Evolutionary conservation across 2,888 invertebrate genomes (phyloP).

Genomic region (Apocheima hispidaria): DNA sequence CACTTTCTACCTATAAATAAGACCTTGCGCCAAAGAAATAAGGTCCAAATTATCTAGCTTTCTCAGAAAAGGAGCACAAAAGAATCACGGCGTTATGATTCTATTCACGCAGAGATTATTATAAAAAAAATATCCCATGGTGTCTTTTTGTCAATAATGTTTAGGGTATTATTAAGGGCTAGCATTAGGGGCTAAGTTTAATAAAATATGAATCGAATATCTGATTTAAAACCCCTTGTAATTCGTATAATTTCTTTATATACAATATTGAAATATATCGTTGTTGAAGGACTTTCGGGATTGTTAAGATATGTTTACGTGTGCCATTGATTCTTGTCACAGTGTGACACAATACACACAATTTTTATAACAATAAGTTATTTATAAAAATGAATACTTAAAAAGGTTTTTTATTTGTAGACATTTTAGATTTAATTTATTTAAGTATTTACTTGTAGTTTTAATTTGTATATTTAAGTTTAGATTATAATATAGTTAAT

Average conservation of each 20-base stretch:
- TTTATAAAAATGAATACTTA: too few species aligned
- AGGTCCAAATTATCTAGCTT: slow-evolving; percentile 18
- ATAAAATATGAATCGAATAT: slow-evolving; percentile 65
- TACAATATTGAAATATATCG: slow-evolving; percentile 9
- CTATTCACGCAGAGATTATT: slow-evolving; percentile 49
- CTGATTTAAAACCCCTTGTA: slow-evolving; percentile 32
- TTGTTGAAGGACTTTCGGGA: slow-evolving; percentile 3
- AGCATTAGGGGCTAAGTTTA: slow-evolving; percentile 53
- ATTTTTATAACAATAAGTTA: too few species aligned
- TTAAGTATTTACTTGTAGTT: too few species aligned
- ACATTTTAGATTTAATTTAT: too few species aligned
- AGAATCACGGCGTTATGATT: slow-evolving; percentile 47
- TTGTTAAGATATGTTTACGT: slow-evolving; percentile 9
- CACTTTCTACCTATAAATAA: slow-evolving; percentile 7
- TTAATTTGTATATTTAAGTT: too few species aligned
- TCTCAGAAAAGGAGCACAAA: slow-evolving; percentile 31
- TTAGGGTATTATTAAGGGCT: slow-evolving; percentile 58
- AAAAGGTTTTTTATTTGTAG: too few species aligned
- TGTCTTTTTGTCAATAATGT: slow-evolving; percentile 70
- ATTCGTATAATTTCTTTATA: slow-evolving; percentile 23
- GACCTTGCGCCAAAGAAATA: slow-evolving; percentile 27
- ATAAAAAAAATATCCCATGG: slow-evolving; percentile 63
- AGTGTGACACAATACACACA: too few species aligned
- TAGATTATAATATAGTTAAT: too few species aligned
- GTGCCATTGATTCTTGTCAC: not conserved